These are phyloP conservation scores for Coremacera marginata DNA, from an alignment of 2,888 invertebrate species.

Conservation along the genomic window DNA sequence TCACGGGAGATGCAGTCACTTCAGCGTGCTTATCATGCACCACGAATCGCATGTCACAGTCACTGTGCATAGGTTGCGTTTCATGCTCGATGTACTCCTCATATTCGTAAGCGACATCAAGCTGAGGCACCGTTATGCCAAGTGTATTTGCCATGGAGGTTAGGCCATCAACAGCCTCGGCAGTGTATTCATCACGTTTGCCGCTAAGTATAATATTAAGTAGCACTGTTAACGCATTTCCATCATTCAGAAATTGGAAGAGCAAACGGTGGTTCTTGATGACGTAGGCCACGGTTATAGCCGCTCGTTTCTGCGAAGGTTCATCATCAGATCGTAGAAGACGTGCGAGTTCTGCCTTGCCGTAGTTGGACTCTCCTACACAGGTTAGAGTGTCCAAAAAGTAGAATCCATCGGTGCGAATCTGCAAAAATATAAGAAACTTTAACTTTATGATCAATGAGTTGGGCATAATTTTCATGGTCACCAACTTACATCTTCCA, in stretches of 20 bases:
- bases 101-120: constrained; percentile 49
- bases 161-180: constrained; percentile 66
- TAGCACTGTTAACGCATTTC: constrained; percentile 62
- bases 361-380: constrained; percentile 68
- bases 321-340: constrained; percentile 62
- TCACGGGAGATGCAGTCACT: constrained; percentile 41
- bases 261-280: constrained; percentile 64
- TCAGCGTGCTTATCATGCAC: constrained; percentile 49
- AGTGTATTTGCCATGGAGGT: constrained; percentile 64
- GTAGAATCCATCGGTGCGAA: constrained; percentile 60
- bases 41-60: constrained; percentile 64
- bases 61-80: constrained; percentile 46
- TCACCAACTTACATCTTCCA: constrained; percentile 57
- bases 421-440: constrained; percentile 49
- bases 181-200: constrained; percentile 59
- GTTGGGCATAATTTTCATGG: background rate
- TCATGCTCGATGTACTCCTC: constrained; percentile 51
- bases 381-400: constrained; percentile 65
- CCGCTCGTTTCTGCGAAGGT: constrained; percentile 63
- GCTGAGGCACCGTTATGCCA: constrained; percentile 58
- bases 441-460: too few species aligned
- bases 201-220: constrained; percentile 62
- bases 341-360: constrained; percentile 66
- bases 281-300: constrained; percentile 66
- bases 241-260: constrained; percentile 65